Base-by-base conservation (phyloP, 2,888 invertebrate genomes). In the Netelia inedita region DNA sequence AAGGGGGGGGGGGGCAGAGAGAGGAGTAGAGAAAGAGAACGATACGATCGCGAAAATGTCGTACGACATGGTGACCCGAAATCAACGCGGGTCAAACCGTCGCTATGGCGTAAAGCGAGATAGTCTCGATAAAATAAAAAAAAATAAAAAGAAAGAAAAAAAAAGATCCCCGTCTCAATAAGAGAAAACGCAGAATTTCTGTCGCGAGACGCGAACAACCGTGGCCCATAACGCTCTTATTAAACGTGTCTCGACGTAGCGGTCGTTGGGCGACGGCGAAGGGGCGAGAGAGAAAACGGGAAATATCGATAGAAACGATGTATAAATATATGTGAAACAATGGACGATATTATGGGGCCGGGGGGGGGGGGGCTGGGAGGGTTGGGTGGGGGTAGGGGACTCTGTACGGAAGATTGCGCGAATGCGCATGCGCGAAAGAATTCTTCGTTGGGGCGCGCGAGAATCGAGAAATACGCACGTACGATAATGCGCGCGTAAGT, bases 291-390 rank as follows among this genome's bases (percentile, higher is more conserved):
- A 66, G 72, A 80, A 72, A 61, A 41, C 43, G 71, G 14, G 61
- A 21, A 75, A 75, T 63, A 46, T 16, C 28, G 61, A 57, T 63
- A 74, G 74, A 73, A 53, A 61, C 61, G 55, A 79, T 68, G 73
- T 80, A 76, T 76, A 83, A 83, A 83, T 80, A 75, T 76, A 75
- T 76, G 66, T 43, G 80, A 46, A 84, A 84, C 84, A 84, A 84
- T 84, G 80, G 28, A 73, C 61, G 76, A n/a, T n/a, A n/a, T n/a
- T n/a, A n/a, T n/a, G n/a, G n/a, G n/a, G n/a, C n/a, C n/a, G n/a
- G n/a, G n/a, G n/a, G n/a, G n/a, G n/a, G n/a, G n/a, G 72, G 57
- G 57, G 16, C 43, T 14, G 68, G 68, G 68, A 68, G 57, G 57
- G 16, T 43, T 14, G 68, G 68, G 68, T 16, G 28, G 28, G 50